Conservation (phyloP, 2,113 vertebrate species). For the Pseudonaja textilis region DNA sequence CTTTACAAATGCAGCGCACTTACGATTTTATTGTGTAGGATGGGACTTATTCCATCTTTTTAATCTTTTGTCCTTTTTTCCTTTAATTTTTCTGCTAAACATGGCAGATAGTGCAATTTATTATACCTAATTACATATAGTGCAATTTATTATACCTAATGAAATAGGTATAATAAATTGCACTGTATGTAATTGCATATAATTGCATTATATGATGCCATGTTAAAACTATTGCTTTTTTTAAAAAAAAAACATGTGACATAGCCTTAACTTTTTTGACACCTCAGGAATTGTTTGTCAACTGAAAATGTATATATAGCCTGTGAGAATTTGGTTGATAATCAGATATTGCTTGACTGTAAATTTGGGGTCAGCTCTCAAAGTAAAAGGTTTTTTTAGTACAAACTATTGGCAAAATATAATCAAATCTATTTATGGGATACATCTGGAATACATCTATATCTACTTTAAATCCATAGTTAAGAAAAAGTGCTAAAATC, state of each 20-base stretch:
- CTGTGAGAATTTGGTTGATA: not conserved
- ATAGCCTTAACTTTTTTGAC: not conserved
- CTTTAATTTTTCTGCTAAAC: not conserved
- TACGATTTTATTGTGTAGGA: not conserved
- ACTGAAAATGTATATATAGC: not conserved
- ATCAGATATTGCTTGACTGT: not conserved
- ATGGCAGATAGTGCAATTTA: too few relatives aligned
- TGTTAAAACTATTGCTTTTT: not conserved
- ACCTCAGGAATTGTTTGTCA: not conserved
- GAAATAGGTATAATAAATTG: not conserved
- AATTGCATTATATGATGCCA: too few relatives aligned
- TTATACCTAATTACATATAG: too few relatives aligned
- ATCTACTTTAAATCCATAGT: not conserved
- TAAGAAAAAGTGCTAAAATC: not conserved
- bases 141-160: too few relatives aligned
- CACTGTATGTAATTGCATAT: too few relatives aligned
- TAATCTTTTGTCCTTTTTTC: not conserved
- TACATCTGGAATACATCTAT: not conserved
- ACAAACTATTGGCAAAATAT: not conserved
- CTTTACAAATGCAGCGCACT: not conserved
- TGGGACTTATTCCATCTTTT: not conserved
- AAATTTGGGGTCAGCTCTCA: too few relatives aligned
- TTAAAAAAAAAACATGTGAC: not conserved
- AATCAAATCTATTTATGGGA: not conserved
- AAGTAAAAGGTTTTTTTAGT: not conserved